phyloP scores from a whole-genome alignment of 92 coral and sea anemone species.

The Palythoa caribaeorum region DNA sequence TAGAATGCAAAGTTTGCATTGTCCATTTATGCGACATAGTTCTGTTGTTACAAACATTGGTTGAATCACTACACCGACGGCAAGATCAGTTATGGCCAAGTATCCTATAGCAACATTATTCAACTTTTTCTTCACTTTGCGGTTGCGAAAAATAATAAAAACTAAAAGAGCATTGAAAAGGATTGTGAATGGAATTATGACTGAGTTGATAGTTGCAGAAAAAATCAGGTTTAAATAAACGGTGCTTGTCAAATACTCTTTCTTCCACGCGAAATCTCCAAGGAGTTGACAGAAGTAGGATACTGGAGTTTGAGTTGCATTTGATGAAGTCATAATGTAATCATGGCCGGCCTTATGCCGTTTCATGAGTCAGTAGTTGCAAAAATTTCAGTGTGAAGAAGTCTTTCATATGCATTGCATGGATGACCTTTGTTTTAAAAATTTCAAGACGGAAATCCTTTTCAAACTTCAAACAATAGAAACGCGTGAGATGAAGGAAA shows the following conservation, averaged over 20 bases:
- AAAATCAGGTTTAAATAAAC: background rate
- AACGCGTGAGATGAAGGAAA: too few relatives aligned
- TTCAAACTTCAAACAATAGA: too few relatives aligned
- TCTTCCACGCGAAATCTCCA: background rate
- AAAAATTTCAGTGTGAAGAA: too few relatives aligned
- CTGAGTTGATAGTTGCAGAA: background rate
- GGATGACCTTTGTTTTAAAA: too few relatives aligned
- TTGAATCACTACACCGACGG: background rate
- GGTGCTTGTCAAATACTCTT: background rate
- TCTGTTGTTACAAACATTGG: conserved; percentile 1
- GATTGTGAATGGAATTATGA: background rate
- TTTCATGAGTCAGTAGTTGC: too few relatives aligned
- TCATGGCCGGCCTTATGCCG: too few relatives aligned
- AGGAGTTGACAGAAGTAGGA: background rate
- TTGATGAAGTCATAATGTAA: background rate
- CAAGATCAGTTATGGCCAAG: conserved; percentile 3
- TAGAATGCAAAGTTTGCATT: background rate
- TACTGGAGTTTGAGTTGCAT: background rate
- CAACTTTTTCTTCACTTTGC: background rate
- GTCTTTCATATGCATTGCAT: too few relatives aligned
- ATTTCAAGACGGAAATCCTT: too few relatives aligned
- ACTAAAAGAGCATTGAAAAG: background rate
- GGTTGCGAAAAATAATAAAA: background rate
- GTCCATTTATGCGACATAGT: conserved; percentile 5
- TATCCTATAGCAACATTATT: background rate